phyloP scores from a whole-genome alignment of 37 sponge, comb jelly and placozoan genomes.

The Ephydatia muelleri region DNA sequence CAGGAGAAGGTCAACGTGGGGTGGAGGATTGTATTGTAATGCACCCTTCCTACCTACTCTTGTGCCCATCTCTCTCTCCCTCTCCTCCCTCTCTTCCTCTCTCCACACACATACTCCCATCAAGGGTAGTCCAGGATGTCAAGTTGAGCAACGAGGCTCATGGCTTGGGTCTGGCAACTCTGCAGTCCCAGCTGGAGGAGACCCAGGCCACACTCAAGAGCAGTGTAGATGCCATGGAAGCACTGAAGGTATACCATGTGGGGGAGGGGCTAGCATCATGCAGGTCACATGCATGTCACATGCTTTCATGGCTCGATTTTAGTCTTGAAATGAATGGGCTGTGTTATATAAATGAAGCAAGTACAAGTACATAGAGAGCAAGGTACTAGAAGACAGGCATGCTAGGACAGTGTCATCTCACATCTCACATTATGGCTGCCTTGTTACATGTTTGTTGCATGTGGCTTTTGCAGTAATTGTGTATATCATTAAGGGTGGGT shows the following conservation, averaged over 20 bases:
- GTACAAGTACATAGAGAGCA: too few relatives aligned
- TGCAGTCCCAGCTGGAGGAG: constrained; percentile 43
- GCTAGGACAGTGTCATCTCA: too few relatives aligned
- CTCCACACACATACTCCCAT: too few relatives aligned
- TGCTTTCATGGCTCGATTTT: too few relatives aligned
- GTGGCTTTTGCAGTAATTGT: too few relatives aligned
- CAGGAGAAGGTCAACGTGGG: background rate
- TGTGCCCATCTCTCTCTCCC: background rate
- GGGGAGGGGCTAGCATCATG: too few relatives aligned
- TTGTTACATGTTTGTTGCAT: too few relatives aligned
- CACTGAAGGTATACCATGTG: constrained; percentile 38
- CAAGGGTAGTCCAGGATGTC: constrained; percentile 69
- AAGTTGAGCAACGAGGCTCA: constrained; percentile 58
- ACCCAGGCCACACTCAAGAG: constrained; percentile 11
- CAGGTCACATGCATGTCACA: background rate
- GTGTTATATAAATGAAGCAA: too few relatives aligned
- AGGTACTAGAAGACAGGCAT: too few relatives aligned
- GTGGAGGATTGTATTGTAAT: background rate
- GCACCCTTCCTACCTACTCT: background rate
- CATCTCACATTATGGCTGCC: too few relatives aligned
- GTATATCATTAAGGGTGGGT: too few relatives aligned
- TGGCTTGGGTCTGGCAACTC: constrained; percentile 37
- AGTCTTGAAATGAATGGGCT: background rate
- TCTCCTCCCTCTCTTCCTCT: background rate
- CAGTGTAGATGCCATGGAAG: constrained; percentile 22